Conservation (phyloP, 2,888 invertebrate species). For the Pseudococcus jackbeardsleyi region DNA sequence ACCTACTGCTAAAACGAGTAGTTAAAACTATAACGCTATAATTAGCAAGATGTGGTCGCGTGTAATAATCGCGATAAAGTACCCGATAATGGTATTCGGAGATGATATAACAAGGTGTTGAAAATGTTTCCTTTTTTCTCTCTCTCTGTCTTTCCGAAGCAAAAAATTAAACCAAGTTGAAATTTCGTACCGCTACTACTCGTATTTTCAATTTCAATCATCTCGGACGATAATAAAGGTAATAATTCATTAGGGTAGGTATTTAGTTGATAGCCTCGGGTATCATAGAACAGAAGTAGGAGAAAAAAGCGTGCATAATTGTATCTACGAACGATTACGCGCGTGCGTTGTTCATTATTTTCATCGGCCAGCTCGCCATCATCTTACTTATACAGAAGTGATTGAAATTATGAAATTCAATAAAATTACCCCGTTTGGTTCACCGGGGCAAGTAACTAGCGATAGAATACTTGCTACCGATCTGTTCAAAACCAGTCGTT, state of each 20-base stretch:
- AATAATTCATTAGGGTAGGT: constrained; percentile 47
- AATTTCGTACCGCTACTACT: constrained; percentile 3
- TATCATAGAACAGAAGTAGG: constrained; percentile 6
- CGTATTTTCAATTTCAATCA: not conserved
- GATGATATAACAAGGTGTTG: constrained; percentile 45
- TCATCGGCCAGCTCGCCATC: not conserved
- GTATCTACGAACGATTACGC: not conserved
- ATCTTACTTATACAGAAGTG: not conserved
- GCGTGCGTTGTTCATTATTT: constrained; percentile 23
- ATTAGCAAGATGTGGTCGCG: constrained; percentile 39
- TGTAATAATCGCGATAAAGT: constrained; percentile 41
- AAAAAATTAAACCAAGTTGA: constrained; percentile 3
- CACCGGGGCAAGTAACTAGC: not conserved
- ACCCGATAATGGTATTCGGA: constrained; percentile 39
- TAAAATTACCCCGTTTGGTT: constrained; percentile 15
- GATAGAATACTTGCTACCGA: not conserved
- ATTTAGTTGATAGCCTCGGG: constrained; percentile 33
- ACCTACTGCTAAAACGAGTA: not conserved
- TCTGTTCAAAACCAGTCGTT: not conserved
- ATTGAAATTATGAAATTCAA: constrained; percentile 52
- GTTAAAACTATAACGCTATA: constrained; percentile 28
- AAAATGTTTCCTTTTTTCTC: not conserved
- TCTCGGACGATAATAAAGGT: not conserved
- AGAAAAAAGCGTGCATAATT: constrained; percentile 39
- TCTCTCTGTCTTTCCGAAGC: not conserved